phyloP scores from a whole-genome alignment of 1,140 invertebrate species.

The Lucilia sericata region DNA sequence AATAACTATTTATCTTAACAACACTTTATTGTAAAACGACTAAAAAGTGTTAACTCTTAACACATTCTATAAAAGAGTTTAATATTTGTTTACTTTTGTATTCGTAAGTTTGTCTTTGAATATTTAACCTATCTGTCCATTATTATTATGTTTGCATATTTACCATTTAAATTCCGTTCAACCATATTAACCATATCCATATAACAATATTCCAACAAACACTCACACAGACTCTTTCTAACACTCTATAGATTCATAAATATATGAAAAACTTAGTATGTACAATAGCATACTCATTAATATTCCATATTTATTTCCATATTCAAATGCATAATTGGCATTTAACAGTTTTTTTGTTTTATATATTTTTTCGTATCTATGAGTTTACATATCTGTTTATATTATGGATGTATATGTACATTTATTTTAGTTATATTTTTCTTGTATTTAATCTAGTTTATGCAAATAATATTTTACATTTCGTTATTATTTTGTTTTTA shows the following conservation, averaged over 20 bases:
- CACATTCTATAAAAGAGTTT: too few species aligned
- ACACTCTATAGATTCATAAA: too few species aligned
- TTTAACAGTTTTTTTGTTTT: too few species aligned
- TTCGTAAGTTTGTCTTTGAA: background rate
- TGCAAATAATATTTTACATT: conserved; percentile 35
- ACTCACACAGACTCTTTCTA: background rate
- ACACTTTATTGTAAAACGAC: too few species aligned
- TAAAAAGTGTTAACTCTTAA: too few species aligned
- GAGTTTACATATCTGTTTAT: too few species aligned
- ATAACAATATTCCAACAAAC: background rate
- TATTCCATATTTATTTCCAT: too few species aligned
- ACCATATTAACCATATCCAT: background rate
- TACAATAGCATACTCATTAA: too few species aligned
- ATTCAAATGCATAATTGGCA: too few species aligned
- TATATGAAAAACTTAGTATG: too few species aligned
- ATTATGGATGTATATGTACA: background rate
- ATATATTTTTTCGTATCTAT: too few species aligned
- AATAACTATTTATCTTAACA: too few species aligned
- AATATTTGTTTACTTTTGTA: background rate
- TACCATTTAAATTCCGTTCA: background rate
- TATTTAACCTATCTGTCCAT: background rate
- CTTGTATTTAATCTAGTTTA: conserved; percentile 33
- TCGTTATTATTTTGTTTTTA: background rate
- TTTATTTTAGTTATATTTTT: background rate
- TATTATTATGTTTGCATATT: background rate